phyloP scores from a whole-genome alignment of 30 jellyfish, hydroid and myxozoan genomes.

The Cassiopea andromeda region DNA sequence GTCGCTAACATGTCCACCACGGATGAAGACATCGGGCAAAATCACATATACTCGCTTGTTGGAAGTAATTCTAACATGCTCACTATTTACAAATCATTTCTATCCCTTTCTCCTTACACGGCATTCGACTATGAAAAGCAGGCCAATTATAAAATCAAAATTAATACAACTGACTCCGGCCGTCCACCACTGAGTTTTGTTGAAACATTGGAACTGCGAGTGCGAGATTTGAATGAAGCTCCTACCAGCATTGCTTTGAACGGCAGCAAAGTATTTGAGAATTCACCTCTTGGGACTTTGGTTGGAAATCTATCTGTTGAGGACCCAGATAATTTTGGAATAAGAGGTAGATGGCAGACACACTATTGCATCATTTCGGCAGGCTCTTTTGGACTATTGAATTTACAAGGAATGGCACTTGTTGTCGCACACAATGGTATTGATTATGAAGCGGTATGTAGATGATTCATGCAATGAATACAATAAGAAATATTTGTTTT shows the following conservation, averaged over 20 bases:
- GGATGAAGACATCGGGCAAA: constrained; percentile 76
- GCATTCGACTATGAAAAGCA: constrained; percentile 48
- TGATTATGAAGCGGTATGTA: constrained; percentile 78
- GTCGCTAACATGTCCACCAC: constrained; percentile 68
- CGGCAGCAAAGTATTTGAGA: constrained; percentile 58
- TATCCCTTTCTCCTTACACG: constrained; percentile 41
- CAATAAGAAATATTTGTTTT: no score
- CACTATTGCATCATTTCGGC: constrained; percentile 58
- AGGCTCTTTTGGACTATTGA: constrained; percentile 41
- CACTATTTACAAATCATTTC: constrained; percentile 3
- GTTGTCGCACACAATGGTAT: constrained; percentile 65
- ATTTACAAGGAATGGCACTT: constrained; percentile 42
- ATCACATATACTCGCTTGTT: constrained; percentile 31
- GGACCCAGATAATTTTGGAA: constrained; percentile 80
- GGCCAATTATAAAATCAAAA: constrained; percentile 2
- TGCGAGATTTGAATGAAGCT: constrained; percentile 87
- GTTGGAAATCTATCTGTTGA: constrained; percentile 68
- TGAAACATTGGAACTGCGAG: constrained; percentile 58
- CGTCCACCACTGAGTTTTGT: constrained; percentile 74
- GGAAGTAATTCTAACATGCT: constrained; percentile 48
- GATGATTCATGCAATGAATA: no score
- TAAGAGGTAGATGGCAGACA: constrained; percentile 32
- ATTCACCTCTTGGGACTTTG: constrained; percentile 52
- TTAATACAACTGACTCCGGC: constrained; percentile 76
- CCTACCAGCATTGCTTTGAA: constrained; percentile 70